Conservation (phyloP, 2,888 invertebrate genomes). For the Aphrophora alni region DNA sequence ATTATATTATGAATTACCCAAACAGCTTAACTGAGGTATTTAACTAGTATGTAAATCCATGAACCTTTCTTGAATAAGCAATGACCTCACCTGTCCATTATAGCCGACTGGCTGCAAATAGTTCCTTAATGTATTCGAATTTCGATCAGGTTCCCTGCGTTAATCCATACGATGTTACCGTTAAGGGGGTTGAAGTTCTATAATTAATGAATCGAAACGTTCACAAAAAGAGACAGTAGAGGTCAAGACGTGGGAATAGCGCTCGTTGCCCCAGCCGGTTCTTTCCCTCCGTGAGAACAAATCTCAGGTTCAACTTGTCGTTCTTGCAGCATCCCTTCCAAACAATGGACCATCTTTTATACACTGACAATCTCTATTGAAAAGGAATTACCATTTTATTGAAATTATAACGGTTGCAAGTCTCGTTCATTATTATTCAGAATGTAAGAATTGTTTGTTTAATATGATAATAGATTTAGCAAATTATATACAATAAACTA, state of each 20-base stretch:
- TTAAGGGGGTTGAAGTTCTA: background rate
- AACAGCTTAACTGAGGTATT: too few species aligned
- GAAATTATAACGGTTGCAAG: background rate
- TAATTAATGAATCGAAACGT: background rate
- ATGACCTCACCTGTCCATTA: background rate
- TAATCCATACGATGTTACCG: background rate
- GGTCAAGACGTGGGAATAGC: background rate
- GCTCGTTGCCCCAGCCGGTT: background rate
- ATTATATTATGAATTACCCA: too few species aligned
- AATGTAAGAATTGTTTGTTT: too few species aligned
- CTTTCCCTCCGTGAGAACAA: background rate
- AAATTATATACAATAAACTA: too few species aligned
- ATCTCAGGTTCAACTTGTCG: background rate
- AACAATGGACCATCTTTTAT: background rate
- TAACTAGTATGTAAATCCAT: too few species aligned
- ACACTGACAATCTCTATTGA: background rate
- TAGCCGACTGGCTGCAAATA: background rate
- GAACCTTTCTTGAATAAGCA: background rate
- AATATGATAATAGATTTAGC: too few species aligned
- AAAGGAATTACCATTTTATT: background rate
- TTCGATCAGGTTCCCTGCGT: background rate
- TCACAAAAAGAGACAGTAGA: background rate
- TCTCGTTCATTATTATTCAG: too few species aligned
- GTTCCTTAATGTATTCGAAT: background rate
- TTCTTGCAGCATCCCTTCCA: background rate